These are phyloP conservation scores for Timema cristinae DNA, from an alignment of 2,888 invertebrate species.

Conservation along the genomic window DNA sequence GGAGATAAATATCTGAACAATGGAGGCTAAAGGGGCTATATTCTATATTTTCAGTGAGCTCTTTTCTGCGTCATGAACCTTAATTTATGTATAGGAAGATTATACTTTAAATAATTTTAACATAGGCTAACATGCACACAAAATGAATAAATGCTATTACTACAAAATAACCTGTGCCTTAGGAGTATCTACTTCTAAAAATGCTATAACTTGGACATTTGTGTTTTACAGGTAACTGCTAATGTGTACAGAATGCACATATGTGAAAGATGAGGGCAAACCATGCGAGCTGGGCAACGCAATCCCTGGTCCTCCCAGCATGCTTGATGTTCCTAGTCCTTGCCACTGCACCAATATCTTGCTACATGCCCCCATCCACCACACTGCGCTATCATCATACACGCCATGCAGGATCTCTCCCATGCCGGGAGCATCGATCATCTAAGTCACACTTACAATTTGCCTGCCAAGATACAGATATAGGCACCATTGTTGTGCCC, in stretches of 20 bases:
- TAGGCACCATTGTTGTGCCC: conserved; percentile 24
- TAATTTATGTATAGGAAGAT: too few relatives aligned
- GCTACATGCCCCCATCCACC: conserved; percentile 9
- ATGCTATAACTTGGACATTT: too few relatives aligned
- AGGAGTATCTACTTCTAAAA: too few relatives aligned
- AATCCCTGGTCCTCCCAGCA: conserved; percentile 11
- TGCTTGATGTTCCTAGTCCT: conserved; percentile 16
- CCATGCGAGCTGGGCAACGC: conserved; percentile 27
- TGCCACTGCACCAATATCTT: background rate
- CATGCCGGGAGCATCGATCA: conserved; percentile 9
- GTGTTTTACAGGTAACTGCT: conserved; percentile 5
- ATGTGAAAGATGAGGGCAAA: conserved; percentile 30
- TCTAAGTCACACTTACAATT: background rate
- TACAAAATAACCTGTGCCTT: too few relatives aligned
- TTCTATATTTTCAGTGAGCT: too few relatives aligned
- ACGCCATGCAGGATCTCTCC: conserved; percentile 17
- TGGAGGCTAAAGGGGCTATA: too few relatives aligned
- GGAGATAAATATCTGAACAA: too few relatives aligned
- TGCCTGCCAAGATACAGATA: conserved; percentile 23
- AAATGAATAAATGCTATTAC: too few relatives aligned
- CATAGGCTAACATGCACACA: too few relatives aligned
- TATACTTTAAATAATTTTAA: too few relatives aligned
- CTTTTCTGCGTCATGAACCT: too few relatives aligned
- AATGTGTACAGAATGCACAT: conserved; percentile 26
- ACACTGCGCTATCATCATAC: conserved; percentile 10